A percentile compares a stretch with the other conserved stretches of the same genome.
phyloP scores from a whole-genome alignment of 2,797 vertebrate species.

The Phoxinus dragarum region DNA sequence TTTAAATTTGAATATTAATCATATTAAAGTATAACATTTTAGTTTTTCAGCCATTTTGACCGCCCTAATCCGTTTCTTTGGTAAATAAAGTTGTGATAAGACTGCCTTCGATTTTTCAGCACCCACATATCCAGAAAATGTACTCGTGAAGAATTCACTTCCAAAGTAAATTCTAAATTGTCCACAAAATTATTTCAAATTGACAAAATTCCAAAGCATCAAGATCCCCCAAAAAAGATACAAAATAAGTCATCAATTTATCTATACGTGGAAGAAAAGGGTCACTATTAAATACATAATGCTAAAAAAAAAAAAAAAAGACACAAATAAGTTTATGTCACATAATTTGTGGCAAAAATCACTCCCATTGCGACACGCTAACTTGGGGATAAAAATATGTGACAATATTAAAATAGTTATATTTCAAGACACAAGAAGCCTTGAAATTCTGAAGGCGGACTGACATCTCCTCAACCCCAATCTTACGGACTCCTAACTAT shows the following conservation, averaged over 20 bases:
- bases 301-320: background rate
- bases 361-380: background rate
- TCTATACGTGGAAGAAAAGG: background rate
- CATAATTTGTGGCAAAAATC: background rate
- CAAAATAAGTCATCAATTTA: background rate
- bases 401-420: background rate
- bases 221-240: background rate
- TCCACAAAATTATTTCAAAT: background rate
- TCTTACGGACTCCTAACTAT: background rate
- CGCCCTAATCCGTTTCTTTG: background rate
- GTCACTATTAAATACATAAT: background rate
- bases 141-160: background rate
- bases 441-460: background rate
- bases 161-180: background rate
- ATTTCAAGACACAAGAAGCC: background rate
- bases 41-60: background rate
- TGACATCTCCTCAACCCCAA: background rate
- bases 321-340: background rate
- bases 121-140: background rate
- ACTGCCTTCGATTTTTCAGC: background rate
- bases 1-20: background rate
- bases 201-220: background rate
- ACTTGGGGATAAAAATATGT: background rate
- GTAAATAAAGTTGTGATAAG: background rate
- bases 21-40: background rate